Evolutionary conservation across 2,113 vertebrate species (phyloP), one percentile per base, ranked within the genome.

Genomic region (Urocynchramus pylzowi): DNA sequence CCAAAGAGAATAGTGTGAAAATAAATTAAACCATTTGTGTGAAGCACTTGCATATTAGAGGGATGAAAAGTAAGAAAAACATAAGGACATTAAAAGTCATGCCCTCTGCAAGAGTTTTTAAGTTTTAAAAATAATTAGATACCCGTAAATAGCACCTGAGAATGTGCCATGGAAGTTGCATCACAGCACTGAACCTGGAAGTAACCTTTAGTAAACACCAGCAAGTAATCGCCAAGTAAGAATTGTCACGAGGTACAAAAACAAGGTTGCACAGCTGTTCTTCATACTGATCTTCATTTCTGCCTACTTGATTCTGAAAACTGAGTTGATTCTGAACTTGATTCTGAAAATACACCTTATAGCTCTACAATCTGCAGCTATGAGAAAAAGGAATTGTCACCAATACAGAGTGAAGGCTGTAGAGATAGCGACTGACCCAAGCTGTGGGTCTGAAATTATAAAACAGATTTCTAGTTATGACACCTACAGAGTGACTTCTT

Each of bases 211-310:
- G 10, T 50, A 26, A 87, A 74, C n/a, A 57, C 1, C 16, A 71
- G 20, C 13, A 20, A 15, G 10, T 21, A 69, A 53, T 33, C 9
- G 27, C 7, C 27, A 24, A 45, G 4, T 37, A 74, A 84, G 11
- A 65, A 53, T 1, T 26, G 12, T 42, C 8, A 6, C 0, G 1
- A 45, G 6, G 10, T n/a, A 20, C 41, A 45, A 49, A 50, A 33
- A 39, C 18, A 39, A 31, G 16, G 27, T 27, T 67, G 28, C 45
- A 67, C 5, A 68, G 24, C 10, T 63, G 11, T 16, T 84, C 44
- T 69, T 60, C 31, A 39, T 33, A 49, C 9, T 65, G 21, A 65
- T 78, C 49, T 52, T 52, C 13, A 57, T 47, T 73, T 59, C 1
- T 4, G 39, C 69, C 21, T 3, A 19, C 15, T 37, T 49, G 3